Percentiles rank a stretch among this genome's conserved stretches.
These are phyloP conservation scores for Acholoe squamosa DNA, from an alignment of 2,888 invertebrate species.

Conservation along the genomic window DNA sequence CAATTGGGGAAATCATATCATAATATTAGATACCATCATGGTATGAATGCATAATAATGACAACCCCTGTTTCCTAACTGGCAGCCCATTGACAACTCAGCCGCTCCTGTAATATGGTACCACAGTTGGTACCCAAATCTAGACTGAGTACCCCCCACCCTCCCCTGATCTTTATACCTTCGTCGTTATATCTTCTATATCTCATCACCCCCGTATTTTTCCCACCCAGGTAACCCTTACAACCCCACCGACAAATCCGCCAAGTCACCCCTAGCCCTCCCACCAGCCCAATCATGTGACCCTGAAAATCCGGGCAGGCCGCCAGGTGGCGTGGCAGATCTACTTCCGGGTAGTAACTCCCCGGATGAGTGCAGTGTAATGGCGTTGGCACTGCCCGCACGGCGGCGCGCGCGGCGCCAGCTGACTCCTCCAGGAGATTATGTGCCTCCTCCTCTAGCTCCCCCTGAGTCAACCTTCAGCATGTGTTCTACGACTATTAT, in stretches of 20 bases:
- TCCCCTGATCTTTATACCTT: neutral
- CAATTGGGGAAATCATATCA: too few species aligned
- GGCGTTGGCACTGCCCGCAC: neutral
- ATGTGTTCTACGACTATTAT: too few species aligned
- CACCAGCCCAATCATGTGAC: neutral
- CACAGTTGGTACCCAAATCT: too few species aligned
- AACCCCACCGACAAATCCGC: neutral
- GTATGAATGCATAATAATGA: too few species aligned
- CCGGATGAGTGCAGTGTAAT: slow-evolving; percentile 33
- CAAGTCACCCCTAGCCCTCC: neutral
- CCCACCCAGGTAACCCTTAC: neutral
- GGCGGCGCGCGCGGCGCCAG: neutral
- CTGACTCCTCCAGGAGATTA: too few species aligned
- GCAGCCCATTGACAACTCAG: too few species aligned
- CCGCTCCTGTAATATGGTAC: too few species aligned
- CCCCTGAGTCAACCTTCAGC: too few species aligned
- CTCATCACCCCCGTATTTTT: neutral
- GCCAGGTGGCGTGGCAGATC: slow-evolving; percentile 36
- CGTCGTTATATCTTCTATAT: too few species aligned
- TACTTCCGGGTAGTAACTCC: slow-evolving; percentile 12
- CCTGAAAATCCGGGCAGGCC: neutral
- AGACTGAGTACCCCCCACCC: neutral
- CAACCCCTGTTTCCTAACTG: too few species aligned
- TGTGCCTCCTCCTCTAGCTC: too few species aligned
- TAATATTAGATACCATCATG: too few species aligned